These are phyloP conservation scores for Aradus depressus DNA, from an alignment of 2,888 invertebrate genomes.

Conservation along the genomic window DNA sequence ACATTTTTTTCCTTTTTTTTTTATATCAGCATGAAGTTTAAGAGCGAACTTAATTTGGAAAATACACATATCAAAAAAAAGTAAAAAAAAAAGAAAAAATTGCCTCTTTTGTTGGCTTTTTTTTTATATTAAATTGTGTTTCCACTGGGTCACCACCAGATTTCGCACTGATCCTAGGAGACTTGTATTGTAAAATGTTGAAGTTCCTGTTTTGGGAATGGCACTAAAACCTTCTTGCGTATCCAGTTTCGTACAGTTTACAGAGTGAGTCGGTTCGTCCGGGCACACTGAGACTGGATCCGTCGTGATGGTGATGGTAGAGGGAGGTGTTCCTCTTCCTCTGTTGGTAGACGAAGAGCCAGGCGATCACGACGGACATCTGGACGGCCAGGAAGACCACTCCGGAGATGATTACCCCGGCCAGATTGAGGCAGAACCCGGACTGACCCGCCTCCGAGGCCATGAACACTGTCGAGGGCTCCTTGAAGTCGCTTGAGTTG, in stretches of 20 bases:
- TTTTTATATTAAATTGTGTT: not conserved
- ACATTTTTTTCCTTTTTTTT: not conserved
- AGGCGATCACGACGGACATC: conserved; percentile 73
- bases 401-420: conserved; percentile 73
- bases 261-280: conserved; percentile 61
- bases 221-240: conserved; percentile 48
- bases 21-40: too few relatives aligned
- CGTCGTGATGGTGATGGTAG: conserved; percentile 49
- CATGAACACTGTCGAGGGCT: conserved; percentile 35
- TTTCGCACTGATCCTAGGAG: too few relatives aligned
- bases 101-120: not conserved
- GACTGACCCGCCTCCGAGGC: conserved; percentile 23
- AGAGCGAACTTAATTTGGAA: too few relatives aligned
- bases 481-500: conserved; percentile 30
- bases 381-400: conserved; percentile 77
- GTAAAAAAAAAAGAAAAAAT: not conserved
- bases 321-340: conserved; percentile 34
- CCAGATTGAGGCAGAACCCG: conserved; percentile 56
- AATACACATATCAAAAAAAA: too few relatives aligned
- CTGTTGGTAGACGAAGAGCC: conserved; percentile 81
- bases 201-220: conserved; percentile 12
- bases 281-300: conserved; percentile 53
- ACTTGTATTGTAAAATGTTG: not conserved
- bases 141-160: too few relatives aligned
- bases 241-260: conserved; percentile 79